Base-by-base conservation (phyloP, 2,888 invertebrate genomes). In the Peribatodes rhomboidaria region DNA sequence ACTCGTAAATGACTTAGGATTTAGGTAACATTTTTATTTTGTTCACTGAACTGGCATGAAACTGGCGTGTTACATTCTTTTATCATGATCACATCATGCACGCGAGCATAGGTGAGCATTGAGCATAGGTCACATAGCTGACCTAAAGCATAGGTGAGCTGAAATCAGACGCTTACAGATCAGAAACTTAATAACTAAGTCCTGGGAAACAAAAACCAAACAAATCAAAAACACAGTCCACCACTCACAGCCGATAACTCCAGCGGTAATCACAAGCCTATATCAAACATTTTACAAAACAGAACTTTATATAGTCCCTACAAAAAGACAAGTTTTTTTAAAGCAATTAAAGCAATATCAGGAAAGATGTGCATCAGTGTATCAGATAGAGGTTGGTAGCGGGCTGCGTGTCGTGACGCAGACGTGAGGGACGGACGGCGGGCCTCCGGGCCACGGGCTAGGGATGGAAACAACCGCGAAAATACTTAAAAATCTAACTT, bases 381-480 rank as follows among this genome's bases (percentile, higher is more conserved):
- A 42, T 33, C 41, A 10, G 18, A 42, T 42, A 42, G 41, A 65
- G 69, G n/a, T 18, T 76, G 73, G 76, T 72, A 71, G 71, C 67
- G 14, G 44, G 52, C 22, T 27, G 61, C 56, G 57, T 63, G 73
- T 76, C 77, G 75, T 77, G 77, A 71, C 55, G 58, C 22, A 55
- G 67, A 53, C 69, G 65, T 65, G 63, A 68, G 66, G 64, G 71
- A 68, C 69, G 68, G 46, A 56, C 61, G 62, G 4, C 61, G 62
- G 4, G 52, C 27, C 60, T 63, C 27, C 49, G 33, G 65, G 68
- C 58, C 18, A 20, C 61, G 9, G n/a, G 4, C 18, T 49, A 68
- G 71, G 42, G 70, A 54, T 62, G 73, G 42, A 53, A 56, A 11
- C 0, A 14, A 1, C 13, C 13, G 1, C 8, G 6, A 31, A 31